A percentile compares a stretch with the other conserved stretches of the same genome.
Evolutionary conservation across 2,797 vertebrate genomes (phyloP).

Genomic region (Muraenolepis orangiensis): DNA sequence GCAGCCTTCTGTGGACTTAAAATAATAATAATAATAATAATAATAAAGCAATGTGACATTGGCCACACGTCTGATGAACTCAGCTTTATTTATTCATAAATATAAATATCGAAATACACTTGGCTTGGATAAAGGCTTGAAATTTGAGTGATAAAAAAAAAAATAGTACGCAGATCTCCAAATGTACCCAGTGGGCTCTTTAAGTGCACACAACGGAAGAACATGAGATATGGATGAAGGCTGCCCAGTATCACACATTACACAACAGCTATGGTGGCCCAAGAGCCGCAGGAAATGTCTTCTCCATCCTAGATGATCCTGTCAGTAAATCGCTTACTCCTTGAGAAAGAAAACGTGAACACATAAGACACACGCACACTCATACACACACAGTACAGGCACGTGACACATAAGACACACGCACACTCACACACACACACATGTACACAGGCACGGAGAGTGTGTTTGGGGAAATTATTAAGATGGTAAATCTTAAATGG

Average conservation of each 20-base stretch:
- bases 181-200: conserved; percentile 25
- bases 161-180: conserved; percentile 25
- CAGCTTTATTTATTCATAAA: no score
- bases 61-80: not conserved
- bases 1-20: not conserved
- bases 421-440: no score
- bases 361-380: not conserved
- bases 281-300: conserved; percentile 54
- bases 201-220: conserved; percentile 35
- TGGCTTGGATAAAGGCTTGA: conserved; percentile 1
- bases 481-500: no score
- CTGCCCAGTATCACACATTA: conserved; percentile 48
- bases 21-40: not conserved
- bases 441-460: no score
- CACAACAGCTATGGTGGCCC: conserved; percentile 52
- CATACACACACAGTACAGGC: no score
- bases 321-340: conserved; percentile 47
- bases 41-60: not conserved
- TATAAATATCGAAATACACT: not conserved
- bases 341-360: conserved; percentile 31
- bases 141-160: conserved; percentile 13
- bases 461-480: no score
- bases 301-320: conserved; percentile 40
- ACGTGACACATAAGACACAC: no score
- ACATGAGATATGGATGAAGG: conserved; percentile 53